phyloP scores from a whole-genome alignment of 2,888 invertebrate genomes.

The Ormyrus rosae region DNA sequence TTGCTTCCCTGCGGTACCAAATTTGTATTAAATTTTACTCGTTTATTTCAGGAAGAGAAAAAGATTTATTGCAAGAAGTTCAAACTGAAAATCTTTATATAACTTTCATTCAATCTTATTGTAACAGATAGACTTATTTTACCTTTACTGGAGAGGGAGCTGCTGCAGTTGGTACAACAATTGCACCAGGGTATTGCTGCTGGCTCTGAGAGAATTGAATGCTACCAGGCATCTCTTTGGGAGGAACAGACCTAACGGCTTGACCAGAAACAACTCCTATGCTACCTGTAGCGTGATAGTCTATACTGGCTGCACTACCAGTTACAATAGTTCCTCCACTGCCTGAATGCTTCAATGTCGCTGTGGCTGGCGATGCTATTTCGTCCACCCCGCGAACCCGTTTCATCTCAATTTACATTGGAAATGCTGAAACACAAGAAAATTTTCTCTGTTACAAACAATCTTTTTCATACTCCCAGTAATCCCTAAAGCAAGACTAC shows the following conservation, averaged over 20 bases:
- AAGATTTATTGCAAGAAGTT: background rate
- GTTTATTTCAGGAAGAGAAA: background rate
- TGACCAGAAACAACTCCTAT: constrained; percentile 73
- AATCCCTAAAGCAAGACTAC: too few relatives aligned
- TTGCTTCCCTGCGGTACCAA: constrained; percentile 61
- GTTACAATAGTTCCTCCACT: constrained; percentile 76
- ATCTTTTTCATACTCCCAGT: background rate
- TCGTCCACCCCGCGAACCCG: constrained; percentile 77
- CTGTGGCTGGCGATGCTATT: constrained; percentile 74
- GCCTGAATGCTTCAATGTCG: constrained; percentile 77
- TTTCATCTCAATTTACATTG: constrained; percentile 83
- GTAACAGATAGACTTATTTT: constrained; percentile 3
- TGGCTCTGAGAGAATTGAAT: constrained; percentile 74
- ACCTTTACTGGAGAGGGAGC: constrained; percentile 74
- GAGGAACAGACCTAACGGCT: constrained; percentile 70
- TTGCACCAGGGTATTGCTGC: constrained; percentile 74
- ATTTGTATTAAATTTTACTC: background rate
- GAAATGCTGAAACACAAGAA: constrained; percentile 75
- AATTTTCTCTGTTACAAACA: background rate
- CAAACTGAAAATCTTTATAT: too few relatives aligned
- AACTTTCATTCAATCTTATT: too few relatives aligned
- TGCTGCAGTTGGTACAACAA: constrained; percentile 71
- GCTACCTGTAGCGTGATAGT: constrained; percentile 73
- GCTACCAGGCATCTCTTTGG: constrained; percentile 76
- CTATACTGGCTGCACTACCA: constrained; percentile 72